Percentiles rank a stretch among this genome's conserved stretches.
Evolutionary conservation across 2,888 invertebrate species (phyloP).

Genomic region (Mystacides longicornis): DNA sequence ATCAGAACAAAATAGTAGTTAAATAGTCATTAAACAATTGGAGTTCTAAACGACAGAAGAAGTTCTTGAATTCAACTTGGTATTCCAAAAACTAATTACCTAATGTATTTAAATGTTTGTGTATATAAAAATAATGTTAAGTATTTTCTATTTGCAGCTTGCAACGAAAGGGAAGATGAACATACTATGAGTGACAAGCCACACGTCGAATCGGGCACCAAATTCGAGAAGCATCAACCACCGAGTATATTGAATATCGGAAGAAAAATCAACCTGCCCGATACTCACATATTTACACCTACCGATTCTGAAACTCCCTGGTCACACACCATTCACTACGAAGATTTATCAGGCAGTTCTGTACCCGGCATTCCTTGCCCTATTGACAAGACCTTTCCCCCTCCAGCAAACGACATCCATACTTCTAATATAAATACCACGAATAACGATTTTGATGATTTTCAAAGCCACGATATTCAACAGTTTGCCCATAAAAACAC

Average conservation of each 20-base stretch:
- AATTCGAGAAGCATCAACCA: constrained; percentile 1
- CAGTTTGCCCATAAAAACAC: background rate
- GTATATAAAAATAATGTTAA: too few relatives aligned
- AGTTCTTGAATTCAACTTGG: background rate
- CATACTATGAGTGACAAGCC: constrained; percentile 5
- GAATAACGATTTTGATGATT: constrained; percentile 23
- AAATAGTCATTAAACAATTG: too few relatives aligned
- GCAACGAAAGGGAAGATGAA: constrained; percentile 25
- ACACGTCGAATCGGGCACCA: constrained; percentile 12
- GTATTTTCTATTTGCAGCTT: constrained; percentile 23
- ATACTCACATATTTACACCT: constrained; percentile 48
- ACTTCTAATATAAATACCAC: background rate
- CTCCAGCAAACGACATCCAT: background rate
- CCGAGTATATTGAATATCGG: constrained; percentile 38
- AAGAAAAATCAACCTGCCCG: constrained; percentile 45
- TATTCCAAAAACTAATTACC: background rate
- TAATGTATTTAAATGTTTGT: background rate
- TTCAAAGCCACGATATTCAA: constrained; percentile 15
- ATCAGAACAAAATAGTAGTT: too few relatives aligned
- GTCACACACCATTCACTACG: constrained; percentile 47
- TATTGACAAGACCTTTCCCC: background rate
- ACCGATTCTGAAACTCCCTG: constrained; percentile 47
- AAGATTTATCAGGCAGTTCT: constrained; percentile 30
- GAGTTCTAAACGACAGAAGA: too few relatives aligned
- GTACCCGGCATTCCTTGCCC: background rate